phyloP scores from a whole-genome alignment of 2,797 vertebrate species.

The Vespertilio murinus region DNA sequence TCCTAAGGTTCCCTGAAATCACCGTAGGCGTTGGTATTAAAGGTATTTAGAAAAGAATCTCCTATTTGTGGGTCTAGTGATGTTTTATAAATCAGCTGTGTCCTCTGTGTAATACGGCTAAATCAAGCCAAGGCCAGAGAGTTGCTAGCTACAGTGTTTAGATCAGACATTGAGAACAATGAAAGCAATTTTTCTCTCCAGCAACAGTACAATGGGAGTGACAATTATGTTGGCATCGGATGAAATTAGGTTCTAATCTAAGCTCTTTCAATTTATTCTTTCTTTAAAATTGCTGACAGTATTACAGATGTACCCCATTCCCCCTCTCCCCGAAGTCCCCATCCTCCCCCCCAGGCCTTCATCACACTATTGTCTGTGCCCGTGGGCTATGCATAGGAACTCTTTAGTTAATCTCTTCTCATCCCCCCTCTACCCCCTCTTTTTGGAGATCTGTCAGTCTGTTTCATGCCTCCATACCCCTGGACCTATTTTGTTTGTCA shows the following conservation, averaged over 20 bases:
- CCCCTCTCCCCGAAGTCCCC: no score
- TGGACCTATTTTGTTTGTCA: not conserved
- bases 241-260: not conserved
- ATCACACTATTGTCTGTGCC: not conserved
- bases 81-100: not conserved
- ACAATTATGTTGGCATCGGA: not conserved
- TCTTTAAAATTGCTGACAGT: not conserved
- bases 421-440: not conserved
- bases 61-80: not conserved
- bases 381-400: not conserved
- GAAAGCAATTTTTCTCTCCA: not conserved
- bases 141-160: not conserved
- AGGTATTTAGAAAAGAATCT: not conserved
- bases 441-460: not conserved
- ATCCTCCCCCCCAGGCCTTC: not conserved
- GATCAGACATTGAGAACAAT: not conserved
- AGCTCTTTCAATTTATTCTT: not conserved
- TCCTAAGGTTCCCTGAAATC: not conserved
- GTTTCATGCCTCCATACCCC: not conserved
- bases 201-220: not conserved
- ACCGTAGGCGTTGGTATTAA: not conserved
- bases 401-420: not conserved
- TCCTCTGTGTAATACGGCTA: not conserved
- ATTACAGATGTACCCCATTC: not conserved
- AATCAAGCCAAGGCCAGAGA: not conserved